Evolutionary conservation across 2,888 invertebrate genomes (phyloP).

Genomic region (Drosophila demipolita): DNA sequence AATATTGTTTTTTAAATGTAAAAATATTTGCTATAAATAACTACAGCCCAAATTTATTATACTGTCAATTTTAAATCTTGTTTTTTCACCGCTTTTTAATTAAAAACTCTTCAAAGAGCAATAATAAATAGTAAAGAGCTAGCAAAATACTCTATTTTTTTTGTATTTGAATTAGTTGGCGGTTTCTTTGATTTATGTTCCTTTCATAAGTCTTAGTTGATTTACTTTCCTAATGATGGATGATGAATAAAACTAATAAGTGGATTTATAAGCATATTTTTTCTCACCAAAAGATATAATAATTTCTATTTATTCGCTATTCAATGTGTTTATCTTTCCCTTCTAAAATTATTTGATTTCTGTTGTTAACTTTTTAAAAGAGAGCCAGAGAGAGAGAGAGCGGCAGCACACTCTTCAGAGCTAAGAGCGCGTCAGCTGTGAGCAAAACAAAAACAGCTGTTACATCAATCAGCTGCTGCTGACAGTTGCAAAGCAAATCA

Average conservation of each 20-base stretch:
- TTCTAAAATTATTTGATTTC: neutral
- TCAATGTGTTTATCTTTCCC: neutral
- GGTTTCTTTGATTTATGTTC: neutral
- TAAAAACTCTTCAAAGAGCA: neutral
- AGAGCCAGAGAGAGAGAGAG: neutral
- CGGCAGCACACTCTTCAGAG: slow-evolving; percentile 4
- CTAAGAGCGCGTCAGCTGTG: slow-evolving; percentile 13
- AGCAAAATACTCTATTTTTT: neutral
- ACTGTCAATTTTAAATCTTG: neutral
- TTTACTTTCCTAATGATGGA: neutral
- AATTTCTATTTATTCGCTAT: neutral
- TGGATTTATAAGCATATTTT: neutral
- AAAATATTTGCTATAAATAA: neutral
- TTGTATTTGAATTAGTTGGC: neutral
- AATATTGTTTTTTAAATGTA: neutral
- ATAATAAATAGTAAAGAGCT: neutral
- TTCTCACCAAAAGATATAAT: neutral
- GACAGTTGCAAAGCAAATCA: slow-evolving; percentile 7
- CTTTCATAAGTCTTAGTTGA: neutral
- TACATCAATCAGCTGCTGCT: slow-evolving; percentile 53
- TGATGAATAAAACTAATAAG: neutral
- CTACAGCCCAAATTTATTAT: neutral
- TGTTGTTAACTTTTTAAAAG: neutral
- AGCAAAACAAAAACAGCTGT: slow-evolving; percentile 26
- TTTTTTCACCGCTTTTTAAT: neutral